A percentile compares a stretch with the other conserved stretches of the same genome.
Evolutionary conservation across 2,113 vertebrate species (phyloP).

Genomic region (Castor canadensis): DNA sequence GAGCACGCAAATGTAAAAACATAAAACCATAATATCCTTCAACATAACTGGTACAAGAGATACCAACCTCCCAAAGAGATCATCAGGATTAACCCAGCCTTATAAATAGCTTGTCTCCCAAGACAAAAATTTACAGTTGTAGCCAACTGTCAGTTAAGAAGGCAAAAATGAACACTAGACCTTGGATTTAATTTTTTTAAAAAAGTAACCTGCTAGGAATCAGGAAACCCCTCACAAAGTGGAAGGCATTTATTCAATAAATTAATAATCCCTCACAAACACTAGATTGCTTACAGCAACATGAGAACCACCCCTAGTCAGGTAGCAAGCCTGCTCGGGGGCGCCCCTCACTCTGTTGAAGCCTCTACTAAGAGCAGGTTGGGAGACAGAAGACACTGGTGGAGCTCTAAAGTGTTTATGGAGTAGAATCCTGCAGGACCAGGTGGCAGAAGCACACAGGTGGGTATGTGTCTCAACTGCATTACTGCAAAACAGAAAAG

Average conservation of each 20-base stretch:
- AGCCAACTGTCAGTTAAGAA: not conserved
- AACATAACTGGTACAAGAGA: not conserved
- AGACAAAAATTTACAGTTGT: conserved; percentile 27
- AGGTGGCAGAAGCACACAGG: not conserved
- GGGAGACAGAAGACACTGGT: not conserved
- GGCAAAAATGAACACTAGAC: conserved; percentile 31
- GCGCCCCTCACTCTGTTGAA: not conserved
- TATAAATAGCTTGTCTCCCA: conserved; percentile 1
- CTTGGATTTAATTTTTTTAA: not conserved
- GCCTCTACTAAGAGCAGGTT: not conserved
- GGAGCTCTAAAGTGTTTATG: not conserved
- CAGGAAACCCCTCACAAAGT: not conserved
- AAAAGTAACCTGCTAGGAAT: conserved; percentile 8
- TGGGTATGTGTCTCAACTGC: not conserved
- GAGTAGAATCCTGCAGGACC: not conserved
- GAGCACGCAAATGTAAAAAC: conserved; percentile 36
- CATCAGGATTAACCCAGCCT: not conserved
- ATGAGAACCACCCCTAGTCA: not conserved
- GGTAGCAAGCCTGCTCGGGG: not conserved
- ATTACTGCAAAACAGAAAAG: not conserved
- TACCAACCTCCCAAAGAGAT: not conserved
- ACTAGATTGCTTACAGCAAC: not conserved
- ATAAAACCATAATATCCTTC: conserved; percentile 1
- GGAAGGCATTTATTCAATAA: not conserved
- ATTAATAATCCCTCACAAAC: not conserved